phyloP scores from a whole-genome alignment of 2,888 invertebrate species.

The Idaea biselata region DNA sequence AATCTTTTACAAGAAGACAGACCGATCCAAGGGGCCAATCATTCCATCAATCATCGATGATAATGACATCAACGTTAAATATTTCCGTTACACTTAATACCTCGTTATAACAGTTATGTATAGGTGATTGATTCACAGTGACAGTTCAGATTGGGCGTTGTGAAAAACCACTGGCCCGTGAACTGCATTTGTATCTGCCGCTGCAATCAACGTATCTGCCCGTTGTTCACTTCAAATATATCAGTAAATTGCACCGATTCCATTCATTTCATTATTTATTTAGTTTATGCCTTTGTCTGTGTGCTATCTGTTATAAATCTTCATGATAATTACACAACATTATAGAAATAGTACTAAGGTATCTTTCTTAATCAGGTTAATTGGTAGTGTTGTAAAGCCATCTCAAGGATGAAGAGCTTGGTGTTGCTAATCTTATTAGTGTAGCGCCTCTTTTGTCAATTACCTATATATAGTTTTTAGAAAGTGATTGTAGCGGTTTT shows the following conservation, averaged over 20 bases:
- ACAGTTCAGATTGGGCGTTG: conserved; percentile 28
- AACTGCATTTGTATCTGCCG: conserved; percentile 36
- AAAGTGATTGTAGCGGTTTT: not conserved
- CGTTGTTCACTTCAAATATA: not conserved
- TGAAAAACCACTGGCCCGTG: conserved; percentile 46
- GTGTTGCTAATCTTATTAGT: not conserved
- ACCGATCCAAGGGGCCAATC: no score
- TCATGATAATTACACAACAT: not conserved
- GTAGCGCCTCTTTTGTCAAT: not conserved
- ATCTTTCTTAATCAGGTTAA: not conserved
- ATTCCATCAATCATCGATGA: no score
- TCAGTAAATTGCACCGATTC: not conserved
- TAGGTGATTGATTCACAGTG: not conserved
- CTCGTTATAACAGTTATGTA: not conserved
- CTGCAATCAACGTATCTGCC: not conserved
- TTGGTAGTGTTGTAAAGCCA: not conserved
- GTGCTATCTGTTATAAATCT: not conserved
- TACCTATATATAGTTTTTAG: not conserved
- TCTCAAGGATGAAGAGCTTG: not conserved
- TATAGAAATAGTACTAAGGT: not conserved
- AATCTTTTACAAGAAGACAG: no score
- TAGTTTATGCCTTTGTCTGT: not conserved
- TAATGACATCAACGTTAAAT: not conserved
- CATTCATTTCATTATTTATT: not conserved
- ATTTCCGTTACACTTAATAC: not conserved